phyloP scores from a whole-genome alignment of 2,888 invertebrate species.

The Drosophila yooni region DNA sequence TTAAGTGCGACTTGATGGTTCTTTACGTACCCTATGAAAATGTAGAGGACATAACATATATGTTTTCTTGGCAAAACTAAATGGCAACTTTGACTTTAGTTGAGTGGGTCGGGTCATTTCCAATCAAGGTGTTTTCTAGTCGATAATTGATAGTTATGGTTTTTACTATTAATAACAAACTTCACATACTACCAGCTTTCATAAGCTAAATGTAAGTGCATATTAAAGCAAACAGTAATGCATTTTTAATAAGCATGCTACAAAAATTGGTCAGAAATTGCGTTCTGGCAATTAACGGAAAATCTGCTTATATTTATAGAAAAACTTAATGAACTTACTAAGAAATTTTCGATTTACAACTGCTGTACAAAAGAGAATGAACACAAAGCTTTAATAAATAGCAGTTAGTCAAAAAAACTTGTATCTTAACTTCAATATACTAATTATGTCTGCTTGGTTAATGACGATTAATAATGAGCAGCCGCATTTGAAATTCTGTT shows the following conservation, averaged over 20 bases:
- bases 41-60: background rate
- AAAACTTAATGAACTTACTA: background rate
- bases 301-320: background rate
- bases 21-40: constrained; percentile 1
- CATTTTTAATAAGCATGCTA: constrained; percentile 8
- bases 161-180: background rate
- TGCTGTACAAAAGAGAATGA: background rate
- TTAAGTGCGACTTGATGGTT: constrained; percentile 62
- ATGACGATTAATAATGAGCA: constrained; percentile 39
- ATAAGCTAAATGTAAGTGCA: background rate
- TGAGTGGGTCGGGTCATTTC: background rate
- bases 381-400: background rate
- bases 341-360: background rate
- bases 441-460: constrained; percentile 46
- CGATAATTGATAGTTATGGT: background rate
- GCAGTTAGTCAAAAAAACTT: background rate
- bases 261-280: background rate
- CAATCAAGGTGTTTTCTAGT: background rate
- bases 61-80: background rate
- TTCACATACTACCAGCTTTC: background rate
- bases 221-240: constrained; percentile 3
- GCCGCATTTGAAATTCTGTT: constrained; percentile 41
- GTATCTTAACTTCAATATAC: background rate
- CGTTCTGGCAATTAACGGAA: background rate
- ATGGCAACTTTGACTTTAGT: background rate